Evolutionary conservation across 2,113 vertebrate species (phyloP), one percentile per base, ranked within the genome.

Genomic region (Gadus chalcogrammus): DNA sequence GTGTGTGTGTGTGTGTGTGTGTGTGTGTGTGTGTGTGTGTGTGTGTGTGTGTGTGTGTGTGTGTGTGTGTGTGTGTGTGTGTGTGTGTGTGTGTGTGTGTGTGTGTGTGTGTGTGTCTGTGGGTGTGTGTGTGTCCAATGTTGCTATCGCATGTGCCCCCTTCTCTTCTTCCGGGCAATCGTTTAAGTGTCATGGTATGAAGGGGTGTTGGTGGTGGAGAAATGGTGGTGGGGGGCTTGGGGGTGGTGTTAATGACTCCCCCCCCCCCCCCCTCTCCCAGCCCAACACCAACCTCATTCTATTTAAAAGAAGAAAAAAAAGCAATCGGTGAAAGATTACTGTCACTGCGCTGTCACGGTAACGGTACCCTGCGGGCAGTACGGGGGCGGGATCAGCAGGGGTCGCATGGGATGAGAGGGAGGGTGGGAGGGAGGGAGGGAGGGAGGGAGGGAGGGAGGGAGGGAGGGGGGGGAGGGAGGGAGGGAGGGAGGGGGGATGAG

Each of bases 291-390:
- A 16, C 63, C 31, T 35, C 8, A 7, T 15, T 15, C 65, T 61
- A 35, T 67, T 67, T 67, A 70, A 82, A 67, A 42, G 67, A 56
- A 70, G 65, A 66, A 62, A 56, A 48, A 58, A 71, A 66, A 65
- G 69, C 76, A 88, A 88, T 91, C 88, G 86, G 71, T 73, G 80
- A 68, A 86, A 93, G 91, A 93, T 92, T 91, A 91, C 83, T 90
- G 90, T 91, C 90, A 91, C 79, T 85, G 73, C 5, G 69, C 79
- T 82, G 83, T 87, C 84, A 91, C 86, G 76, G 77, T 85, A 82
- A 87, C 77, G 77, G 68, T 87, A 84, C 87, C 89, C 85, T 64
- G 81, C 76, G 79, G 89, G 91, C 86, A 85, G 80, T 79, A 83
- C 65, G 80, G 84, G 85, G 88, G 87, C 72, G 82, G 81, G 69